Conservation (phyloP, 2,113 vertebrate species). For the Bettongia penicillata region DNA sequence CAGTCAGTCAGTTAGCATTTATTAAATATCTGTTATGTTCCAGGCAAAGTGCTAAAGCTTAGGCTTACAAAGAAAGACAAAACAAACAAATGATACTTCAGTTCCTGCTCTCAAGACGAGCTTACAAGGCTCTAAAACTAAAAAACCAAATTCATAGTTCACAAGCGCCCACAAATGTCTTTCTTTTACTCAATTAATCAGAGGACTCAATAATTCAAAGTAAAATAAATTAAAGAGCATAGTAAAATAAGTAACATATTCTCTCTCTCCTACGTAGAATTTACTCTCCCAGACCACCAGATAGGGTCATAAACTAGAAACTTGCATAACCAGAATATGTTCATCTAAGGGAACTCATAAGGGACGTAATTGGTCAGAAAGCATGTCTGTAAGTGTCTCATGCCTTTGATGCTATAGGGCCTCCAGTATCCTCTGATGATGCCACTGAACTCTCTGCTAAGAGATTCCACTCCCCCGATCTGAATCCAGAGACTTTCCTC, state of each 20-base stretch:
- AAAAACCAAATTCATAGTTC: not conserved
- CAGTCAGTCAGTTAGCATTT: not conserved
- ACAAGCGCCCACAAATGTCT: not conserved
- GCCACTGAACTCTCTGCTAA: not conserved
- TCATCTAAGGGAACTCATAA: too few species aligned
- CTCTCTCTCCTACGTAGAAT: not conserved
- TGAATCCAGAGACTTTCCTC: not conserved
- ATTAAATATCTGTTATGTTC: not conserved
- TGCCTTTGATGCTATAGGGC: not conserved
- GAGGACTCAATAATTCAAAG: not conserved
- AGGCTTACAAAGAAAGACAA: not conserved
- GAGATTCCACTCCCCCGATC: not conserved
- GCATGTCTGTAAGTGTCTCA: too few species aligned
- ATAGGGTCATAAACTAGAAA: not conserved
- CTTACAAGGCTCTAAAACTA: not conserved
- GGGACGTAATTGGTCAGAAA: too few species aligned
- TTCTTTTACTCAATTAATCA: not conserved
- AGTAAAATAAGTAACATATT: not conserved
- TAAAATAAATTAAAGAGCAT: not conserved
- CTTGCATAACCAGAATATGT: not conserved
- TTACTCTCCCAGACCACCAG: not conserved
- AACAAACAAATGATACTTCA: not conserved
- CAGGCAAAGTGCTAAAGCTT: not conserved
- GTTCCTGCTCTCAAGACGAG: not conserved
- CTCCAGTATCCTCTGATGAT: not conserved